These are phyloP conservation scores for Rhogogaster chlorosoma DNA, from an alignment of 2,888 invertebrate genomes.

Conservation along the genomic window DNA sequence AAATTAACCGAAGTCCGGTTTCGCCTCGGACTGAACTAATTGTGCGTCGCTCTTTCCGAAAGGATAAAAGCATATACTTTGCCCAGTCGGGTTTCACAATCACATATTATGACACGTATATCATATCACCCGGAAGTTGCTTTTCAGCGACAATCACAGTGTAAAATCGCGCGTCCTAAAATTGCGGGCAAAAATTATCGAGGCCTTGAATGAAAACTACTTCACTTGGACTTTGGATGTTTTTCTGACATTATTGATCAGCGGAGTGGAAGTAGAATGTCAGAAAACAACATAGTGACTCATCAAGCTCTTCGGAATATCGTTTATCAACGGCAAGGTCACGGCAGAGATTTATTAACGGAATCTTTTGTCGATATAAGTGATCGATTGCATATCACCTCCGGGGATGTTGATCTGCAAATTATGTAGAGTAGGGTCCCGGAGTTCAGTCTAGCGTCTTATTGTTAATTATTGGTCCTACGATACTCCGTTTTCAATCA, in stretches of 20 bases:
- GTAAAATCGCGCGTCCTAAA: neutral
- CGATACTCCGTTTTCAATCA: neutral
- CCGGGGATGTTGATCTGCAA: neutral
- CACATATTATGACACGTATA: neutral
- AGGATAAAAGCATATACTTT: neutral
- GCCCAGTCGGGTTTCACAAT: neutral
- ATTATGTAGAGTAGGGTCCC: neutral
- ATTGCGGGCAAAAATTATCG: neutral
- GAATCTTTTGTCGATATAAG: neutral
- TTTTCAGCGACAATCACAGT: neutral
- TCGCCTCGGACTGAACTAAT: neutral
- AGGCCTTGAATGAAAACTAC: neutral
- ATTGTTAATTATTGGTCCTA: neutral
- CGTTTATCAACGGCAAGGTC: neutral
- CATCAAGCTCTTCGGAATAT: neutral
- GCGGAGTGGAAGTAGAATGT: neutral
- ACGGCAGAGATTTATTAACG: neutral
- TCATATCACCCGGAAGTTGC: conserved; percentile 13
- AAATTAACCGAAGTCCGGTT: neutral
- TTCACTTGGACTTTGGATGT: neutral
- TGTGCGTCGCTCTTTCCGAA: neutral
- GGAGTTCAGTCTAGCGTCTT: neutral
- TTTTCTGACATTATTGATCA: neutral
- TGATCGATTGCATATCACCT: neutral
- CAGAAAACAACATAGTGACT: neutral